Evolutionary conservation across 37 sponge, comb jelly and placozoan species (phyloP).

Genomic region (Halisarca cf. caerulea): DNA sequence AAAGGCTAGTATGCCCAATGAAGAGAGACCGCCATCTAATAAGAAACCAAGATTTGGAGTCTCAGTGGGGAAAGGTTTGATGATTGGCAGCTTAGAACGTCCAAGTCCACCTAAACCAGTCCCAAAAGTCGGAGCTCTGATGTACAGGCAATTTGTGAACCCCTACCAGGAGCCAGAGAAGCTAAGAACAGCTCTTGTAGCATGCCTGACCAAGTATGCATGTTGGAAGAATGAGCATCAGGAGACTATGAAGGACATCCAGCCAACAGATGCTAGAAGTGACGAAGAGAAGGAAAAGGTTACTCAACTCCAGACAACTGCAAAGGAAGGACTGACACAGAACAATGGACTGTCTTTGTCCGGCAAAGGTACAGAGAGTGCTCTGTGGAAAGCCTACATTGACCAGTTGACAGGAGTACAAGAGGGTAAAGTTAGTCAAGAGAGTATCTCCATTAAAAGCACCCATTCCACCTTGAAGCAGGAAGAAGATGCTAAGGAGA

Average conservation of each 20-base stretch:
- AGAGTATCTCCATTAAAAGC: neutral
- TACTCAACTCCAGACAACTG: neutral
- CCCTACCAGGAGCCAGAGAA: neutral
- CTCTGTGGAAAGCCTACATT: neutral
- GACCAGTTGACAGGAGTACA: neutral
- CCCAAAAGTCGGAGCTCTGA: conserved; percentile 23
- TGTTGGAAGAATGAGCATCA: conserved; percentile 34
- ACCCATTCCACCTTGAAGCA: neutral
- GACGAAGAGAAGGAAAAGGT: conserved; percentile 38
- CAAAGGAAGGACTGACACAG: neutral
- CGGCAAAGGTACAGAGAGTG: neutral
- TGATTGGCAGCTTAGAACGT: conserved; percentile 32
- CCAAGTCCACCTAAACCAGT: neutral
- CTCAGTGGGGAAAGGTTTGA: conserved; percentile 42
- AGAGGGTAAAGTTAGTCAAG: neutral
- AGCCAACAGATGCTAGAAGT: conserved; percentile 11
- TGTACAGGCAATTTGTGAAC: conserved; percentile 49
- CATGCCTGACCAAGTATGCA: conserved; percentile 34
- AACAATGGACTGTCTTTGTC: too few relatives aligned
- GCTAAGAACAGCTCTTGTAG: neutral
- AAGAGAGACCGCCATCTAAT: neutral
- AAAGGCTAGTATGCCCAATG: too few relatives aligned
- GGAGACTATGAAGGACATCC: neutral
- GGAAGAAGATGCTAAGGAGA: neutral
- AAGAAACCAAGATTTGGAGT: conserved; percentile 42